phyloP scores from a whole-genome alignment of 2,113 vertebrate genomes.

The Silurus meridionalis region DNA sequence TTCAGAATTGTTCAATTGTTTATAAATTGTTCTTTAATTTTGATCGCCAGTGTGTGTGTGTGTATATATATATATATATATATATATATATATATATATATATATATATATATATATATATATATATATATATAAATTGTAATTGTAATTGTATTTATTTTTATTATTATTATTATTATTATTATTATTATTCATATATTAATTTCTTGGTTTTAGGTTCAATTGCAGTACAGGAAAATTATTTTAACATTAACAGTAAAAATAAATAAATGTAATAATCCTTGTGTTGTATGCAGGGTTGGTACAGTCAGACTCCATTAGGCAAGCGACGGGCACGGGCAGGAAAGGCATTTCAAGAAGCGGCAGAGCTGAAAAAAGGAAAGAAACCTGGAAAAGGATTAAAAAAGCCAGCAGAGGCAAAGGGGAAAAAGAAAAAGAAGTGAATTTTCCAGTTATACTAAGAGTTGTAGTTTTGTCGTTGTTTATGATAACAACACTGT shows the following conservation, averaged over 20 bases:
- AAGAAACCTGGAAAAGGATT: constrained; percentile 53
- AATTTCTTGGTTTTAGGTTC: too few relatives aligned
- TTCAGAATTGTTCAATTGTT: too few relatives aligned
- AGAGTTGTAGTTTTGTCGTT: background rate
- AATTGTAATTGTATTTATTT: too few relatives aligned
- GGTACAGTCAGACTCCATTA: constrained; percentile 80
- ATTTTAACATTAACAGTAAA: background rate
- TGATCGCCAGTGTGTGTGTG: too few relatives aligned
- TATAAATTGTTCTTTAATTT: too few relatives aligned
- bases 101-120: too few relatives aligned
- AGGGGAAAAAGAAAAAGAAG: constrained; percentile 42
- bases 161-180: too few relatives aligned
- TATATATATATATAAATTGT: too few relatives aligned
- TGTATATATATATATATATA: too few relatives aligned
- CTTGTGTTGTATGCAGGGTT: constrained; percentile 63
- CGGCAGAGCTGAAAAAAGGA: constrained; percentile 37
- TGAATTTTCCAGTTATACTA: background rate
- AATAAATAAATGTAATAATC: constrained; percentile 5
- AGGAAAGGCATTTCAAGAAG: constrained; percentile 25
- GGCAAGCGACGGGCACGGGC: constrained; percentile 66
- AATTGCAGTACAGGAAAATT: background rate
- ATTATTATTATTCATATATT: too few relatives aligned
- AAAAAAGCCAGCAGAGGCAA: constrained; percentile 25
- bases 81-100: too few relatives aligned
- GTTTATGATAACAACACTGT: background rate